A percentile compares a stretch with the other conserved stretches of the same genome.
Conservation (phyloP, 2,888 invertebrate species). For the Pseudoips prasinana region DNA sequence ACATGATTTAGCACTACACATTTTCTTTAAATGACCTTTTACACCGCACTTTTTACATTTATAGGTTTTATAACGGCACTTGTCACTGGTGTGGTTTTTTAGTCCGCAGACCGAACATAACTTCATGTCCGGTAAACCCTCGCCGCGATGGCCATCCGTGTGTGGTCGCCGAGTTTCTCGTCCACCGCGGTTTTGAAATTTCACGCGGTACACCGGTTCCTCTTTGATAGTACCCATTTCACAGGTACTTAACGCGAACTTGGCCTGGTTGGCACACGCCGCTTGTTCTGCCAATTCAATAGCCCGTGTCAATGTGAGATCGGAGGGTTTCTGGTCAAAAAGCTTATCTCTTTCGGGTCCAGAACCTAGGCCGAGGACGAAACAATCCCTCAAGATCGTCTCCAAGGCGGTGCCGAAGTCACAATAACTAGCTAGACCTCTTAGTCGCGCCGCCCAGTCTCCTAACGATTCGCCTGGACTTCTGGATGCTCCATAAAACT, state of each 20-base stretch:
- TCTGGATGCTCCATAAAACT: background rate
- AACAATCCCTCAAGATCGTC: slow-evolving; percentile 11
- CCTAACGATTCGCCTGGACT: background rate
- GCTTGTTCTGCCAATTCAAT: background rate
- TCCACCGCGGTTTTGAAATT: background rate
- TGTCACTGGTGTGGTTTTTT: slow-evolving; percentile 1
- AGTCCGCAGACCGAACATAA: background rate
- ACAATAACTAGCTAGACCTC: slow-evolving; percentile 10
- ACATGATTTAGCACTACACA: background rate
- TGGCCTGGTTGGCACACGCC: background rate
- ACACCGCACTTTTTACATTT: slow-evolving; percentile 20
- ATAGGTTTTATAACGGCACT: slow-evolving; percentile 22
- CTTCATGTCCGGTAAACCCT: background rate
- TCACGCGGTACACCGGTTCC: background rate
- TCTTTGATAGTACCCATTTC: background rate
- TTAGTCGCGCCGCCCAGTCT: slow-evolving; percentile 1
- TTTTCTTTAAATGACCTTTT: slow-evolving; percentile 17
- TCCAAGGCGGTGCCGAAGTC: slow-evolving; percentile 21
- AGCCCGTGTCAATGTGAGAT: background rate
- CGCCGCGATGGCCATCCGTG: background rate
- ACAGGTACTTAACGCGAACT: background rate
- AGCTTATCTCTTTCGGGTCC: background rate
- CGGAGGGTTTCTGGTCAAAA: background rate
- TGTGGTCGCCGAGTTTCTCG: background rate
- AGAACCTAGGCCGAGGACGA: background rate